These are phyloP conservation scores for Neodiprion pinetum DNA, from an alignment of 1,140 invertebrate species.

Conservation along the genomic window DNA sequence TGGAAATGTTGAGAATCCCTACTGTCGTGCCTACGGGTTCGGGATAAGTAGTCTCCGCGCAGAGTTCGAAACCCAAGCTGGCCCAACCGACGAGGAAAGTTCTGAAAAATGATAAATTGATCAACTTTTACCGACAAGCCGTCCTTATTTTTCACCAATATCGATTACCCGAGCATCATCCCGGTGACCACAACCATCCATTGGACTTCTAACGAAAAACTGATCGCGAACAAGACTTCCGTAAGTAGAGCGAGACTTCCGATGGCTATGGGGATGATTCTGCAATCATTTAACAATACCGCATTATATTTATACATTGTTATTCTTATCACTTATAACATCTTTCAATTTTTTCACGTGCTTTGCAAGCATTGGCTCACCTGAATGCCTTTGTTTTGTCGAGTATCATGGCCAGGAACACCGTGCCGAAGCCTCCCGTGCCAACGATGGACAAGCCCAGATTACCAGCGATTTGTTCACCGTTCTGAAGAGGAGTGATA, in stretches of 20 bases:
- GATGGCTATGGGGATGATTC: conserved; percentile 68
- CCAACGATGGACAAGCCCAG: conserved; percentile 72
- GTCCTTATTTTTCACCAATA: neutral
- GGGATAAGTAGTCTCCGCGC: conserved; percentile 75
- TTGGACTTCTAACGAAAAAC: conserved; percentile 54
- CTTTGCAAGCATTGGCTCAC: conserved; percentile 55
- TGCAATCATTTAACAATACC: conserved; percentile 41
- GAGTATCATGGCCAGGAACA: conserved; percentile 72
- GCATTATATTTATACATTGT: neutral
- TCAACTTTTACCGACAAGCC: neutral
- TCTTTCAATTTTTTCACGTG: conserved; percentile 58
- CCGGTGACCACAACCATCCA: conserved; percentile 33
- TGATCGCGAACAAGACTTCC: conserved; percentile 70
- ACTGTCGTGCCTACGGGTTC: conserved; percentile 71
- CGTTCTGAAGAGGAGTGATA: conserved; percentile 43
- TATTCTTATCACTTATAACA: conserved; percentile 58
- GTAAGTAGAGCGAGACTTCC: conserved; percentile 68
- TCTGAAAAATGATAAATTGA: conserved; percentile 43
- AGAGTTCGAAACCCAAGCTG: conserved; percentile 75
- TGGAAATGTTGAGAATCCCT: conserved; percentile 69
- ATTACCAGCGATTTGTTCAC: conserved; percentile 63
- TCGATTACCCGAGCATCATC: conserved; percentile 31
- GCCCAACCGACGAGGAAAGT: conserved; percentile 77
- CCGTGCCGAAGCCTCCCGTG: conserved; percentile 68
- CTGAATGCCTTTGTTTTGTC: conserved; percentile 71